Evolutionary conservation across 2,797 vertebrate genomes (phyloP).

Genomic region (Bryconaethiops microstoma): DNA sequence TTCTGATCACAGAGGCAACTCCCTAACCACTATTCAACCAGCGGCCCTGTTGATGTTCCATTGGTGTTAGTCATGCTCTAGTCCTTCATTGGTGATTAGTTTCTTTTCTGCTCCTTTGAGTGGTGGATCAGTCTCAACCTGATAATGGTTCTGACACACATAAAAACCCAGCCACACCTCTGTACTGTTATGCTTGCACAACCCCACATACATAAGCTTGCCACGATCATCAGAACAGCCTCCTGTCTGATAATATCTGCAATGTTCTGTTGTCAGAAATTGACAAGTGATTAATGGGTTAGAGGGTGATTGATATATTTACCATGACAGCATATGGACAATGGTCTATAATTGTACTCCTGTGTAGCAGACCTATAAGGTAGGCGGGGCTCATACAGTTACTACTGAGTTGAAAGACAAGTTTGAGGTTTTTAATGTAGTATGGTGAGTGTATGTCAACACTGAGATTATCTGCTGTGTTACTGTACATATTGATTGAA

Average conservation of each 20-base stretch:
- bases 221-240: neutral
- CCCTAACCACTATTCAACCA: too few relatives aligned
- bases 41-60: neutral
- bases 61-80: neutral
- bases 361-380: neutral
- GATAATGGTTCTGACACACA: too few relatives aligned
- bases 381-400: neutral
- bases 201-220: too few relatives aligned
- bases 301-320: neutral
- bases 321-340: neutral
- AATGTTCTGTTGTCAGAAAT: neutral
- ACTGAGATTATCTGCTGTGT: neutral
- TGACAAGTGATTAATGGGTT: neutral
- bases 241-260: neutral
- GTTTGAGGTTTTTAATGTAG: neutral
- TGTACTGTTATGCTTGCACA: too few relatives aligned
- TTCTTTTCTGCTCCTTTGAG: neutral
- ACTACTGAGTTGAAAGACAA: neutral
- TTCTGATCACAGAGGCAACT: too few relatives aligned
- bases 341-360: neutral
- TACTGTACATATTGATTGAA: conserved; percentile 38
- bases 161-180: too few relatives aligned
- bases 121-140: neutral
- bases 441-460: conserved; percentile 22
- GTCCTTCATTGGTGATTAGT: neutral